Conservation (phyloP, 2,797 vertebrate species). For the Catostomus latipinnis region DNA sequence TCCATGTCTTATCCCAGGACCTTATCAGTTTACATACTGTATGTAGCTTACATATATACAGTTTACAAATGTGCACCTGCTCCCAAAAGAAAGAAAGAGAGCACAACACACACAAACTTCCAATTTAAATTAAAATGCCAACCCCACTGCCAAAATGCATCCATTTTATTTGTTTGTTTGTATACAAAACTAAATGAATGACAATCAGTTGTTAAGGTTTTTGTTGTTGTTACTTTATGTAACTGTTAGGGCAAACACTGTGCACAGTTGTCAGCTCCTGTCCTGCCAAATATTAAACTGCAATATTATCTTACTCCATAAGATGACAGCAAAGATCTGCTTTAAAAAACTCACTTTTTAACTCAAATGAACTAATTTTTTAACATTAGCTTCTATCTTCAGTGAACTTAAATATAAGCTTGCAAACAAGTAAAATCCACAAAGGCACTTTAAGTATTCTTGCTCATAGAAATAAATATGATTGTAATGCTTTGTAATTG, state of each 20-base stretch:
- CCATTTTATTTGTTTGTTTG: slow-evolving; percentile 1
- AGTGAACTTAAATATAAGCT: background rate
- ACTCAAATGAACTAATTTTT: background rate
- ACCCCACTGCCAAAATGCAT: background rate
- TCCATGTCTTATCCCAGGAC: slow-evolving; percentile 24
- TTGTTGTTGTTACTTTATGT: background rate
- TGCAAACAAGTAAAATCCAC: background rate
- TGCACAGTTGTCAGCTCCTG: background rate
- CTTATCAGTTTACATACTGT: slow-evolving; percentile 37
- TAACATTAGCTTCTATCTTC: background rate
- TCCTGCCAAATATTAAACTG: background rate
- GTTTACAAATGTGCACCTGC: slow-evolving; percentile 36
- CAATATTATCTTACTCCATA: background rate
- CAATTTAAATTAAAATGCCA: slow-evolving; percentile 36
- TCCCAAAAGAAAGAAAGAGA: slow-evolving; percentile 15
- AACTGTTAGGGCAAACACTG: background rate
- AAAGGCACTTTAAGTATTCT: too few species aligned
- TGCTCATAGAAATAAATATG: too few species aligned
- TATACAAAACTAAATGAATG: background rate
- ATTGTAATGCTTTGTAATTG: too few species aligned
- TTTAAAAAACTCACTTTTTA: background rate
- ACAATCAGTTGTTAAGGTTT: background rate
- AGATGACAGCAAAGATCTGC: slow-evolving; percentile 10
- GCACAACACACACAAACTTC: background rate
- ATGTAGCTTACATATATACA: slow-evolving; percentile 35